Base-by-base conservation (phyloP, 1,140 invertebrate genomes). In the Berghia stephanieae region DNA sequence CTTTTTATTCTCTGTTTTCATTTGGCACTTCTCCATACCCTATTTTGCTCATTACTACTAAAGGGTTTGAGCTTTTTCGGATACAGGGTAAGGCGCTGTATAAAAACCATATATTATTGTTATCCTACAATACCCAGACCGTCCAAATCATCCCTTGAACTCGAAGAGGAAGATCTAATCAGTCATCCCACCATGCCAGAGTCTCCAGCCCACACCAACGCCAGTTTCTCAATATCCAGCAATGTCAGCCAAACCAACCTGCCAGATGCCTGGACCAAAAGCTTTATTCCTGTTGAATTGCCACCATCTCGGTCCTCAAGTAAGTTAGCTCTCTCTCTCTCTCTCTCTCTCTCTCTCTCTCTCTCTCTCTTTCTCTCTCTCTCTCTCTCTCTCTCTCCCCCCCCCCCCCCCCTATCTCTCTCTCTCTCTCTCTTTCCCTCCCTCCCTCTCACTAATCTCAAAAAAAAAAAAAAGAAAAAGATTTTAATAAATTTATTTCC, bases 261-360 rank as follows among this genome's bases (percentile, higher is more conserved):
- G 40, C 72, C 67, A n/a, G 77, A 77, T 18, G 79, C 74, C n/a
- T 80, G 79, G 79, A 71, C 69, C 24, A 80, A 80, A 24, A 27
- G 18, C 2, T 80, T 80, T 34, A 31, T 52, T 13, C 60, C 68
- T 68, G 72, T 80, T 40, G 70, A 73, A 1, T 55, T 80, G 42
- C 76, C 72, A 40, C 52, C 43, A 36, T 75, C 40, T 4, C 63
- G 36, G 31, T 42, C 55, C 3, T 6, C 38, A 34, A 38, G 38
- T 63, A 72, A 31, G 69, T 78, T 34, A 27, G 16, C 40, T 55
- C 13, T 27, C 10, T 52, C 40, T 55, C 36, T 77, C 38, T 27
- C n/a, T 38, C n/a, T 52, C 46, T 52, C 46, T 52, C 46, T 52
- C 46, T 52, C 46, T 52, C 46, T 52, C 46, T 52, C 46, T 52